These are phyloP conservation scores for Piaya cayana DNA, from an alignment of 2,113 vertebrate species.

Conservation along the genomic window DNA sequence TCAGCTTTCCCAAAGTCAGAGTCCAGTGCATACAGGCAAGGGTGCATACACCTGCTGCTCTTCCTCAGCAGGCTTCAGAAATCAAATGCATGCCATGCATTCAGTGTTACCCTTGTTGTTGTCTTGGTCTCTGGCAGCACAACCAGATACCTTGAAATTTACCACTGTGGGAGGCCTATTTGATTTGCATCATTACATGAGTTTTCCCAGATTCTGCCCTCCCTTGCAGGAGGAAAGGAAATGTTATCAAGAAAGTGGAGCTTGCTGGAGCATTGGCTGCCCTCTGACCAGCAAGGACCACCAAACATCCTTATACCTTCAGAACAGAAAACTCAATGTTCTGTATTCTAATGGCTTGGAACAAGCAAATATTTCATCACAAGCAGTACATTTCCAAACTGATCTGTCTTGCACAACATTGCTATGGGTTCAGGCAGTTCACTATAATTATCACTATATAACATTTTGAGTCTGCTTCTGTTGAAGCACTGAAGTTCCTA, in stretches of 20 bases:
- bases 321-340: conserved; percentile 56
- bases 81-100: not conserved
- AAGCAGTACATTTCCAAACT: conserved; percentile 27
- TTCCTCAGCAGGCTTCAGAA: not conserved
- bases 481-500: not conserved
- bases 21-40: not conserved
- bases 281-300: not conserved
- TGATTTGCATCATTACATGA: not conserved
- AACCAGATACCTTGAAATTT: not conserved
- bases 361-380: conserved; percentile 57
- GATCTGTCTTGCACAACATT: conserved; percentile 45
- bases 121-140: not conserved
- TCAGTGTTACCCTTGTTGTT: fast-evolving
- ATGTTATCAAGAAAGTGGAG: not conserved
- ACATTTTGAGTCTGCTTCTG: not conserved
- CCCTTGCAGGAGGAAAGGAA: not conserved
- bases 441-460: not conserved
- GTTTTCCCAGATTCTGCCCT: not conserved
- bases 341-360: conserved; percentile 47
- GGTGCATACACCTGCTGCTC: not conserved
- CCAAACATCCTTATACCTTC: not conserved
- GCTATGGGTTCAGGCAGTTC: not conserved
- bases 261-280: not conserved
- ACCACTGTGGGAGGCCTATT: not conserved
- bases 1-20: conserved; percentile 4